Evolutionary conservation across 2,113 vertebrate species (phyloP), one percentile per base, ranked within the genome.

Genomic region (Miniopterus natalensis): DNA sequence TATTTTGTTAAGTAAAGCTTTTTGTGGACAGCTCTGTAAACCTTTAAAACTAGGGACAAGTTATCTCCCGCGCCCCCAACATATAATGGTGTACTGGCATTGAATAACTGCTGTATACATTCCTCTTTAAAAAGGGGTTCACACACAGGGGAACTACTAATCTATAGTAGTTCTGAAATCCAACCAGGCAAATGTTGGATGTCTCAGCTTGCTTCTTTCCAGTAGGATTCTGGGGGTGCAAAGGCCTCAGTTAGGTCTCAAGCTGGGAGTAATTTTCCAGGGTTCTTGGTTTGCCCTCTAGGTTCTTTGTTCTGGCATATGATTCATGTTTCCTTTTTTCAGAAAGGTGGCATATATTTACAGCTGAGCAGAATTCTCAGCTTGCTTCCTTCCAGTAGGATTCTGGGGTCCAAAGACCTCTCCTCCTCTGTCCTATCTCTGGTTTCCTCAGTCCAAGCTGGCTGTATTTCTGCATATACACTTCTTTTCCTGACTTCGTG

Each of bases 321-420:
- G 59, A 85, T 78, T 89, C 20, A 55, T 57, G 45, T 86, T 84
- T 29, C 71, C 31, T 63, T 80, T 92, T 75, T 94, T 68, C 31
- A 29, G 93, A 53, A 79, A 79, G 21, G 23, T 4, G 66, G 36
- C 65, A 1, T 80, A 40, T 90, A 40, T 95, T 73, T 63, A 79
- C 9, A 73, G n/a, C 73, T 91, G 81, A 90, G 63, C 21, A 63
- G 45, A 85, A 85, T 18, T 51, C 45, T 90, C 20, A 63, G n/a
- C 42, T 79, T 85, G n/a, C n/a, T 63, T 85, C 29, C n/a, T 71
- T 36, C 65, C 18, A 27, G 14, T 68, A 84, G 73, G 42, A 68
- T 49, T 90, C 42, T 78, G 59, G 42, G 12, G 15, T 11, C 47
- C 25, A 40, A 6, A 2, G 51, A 25, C 42, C 10, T 84, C 10